Percentiles rank a stretch among this genome's conserved stretches.
Evolutionary conservation across 2,113 vertebrate species (phyloP).

Genomic region (Upupa epops): DNA sequence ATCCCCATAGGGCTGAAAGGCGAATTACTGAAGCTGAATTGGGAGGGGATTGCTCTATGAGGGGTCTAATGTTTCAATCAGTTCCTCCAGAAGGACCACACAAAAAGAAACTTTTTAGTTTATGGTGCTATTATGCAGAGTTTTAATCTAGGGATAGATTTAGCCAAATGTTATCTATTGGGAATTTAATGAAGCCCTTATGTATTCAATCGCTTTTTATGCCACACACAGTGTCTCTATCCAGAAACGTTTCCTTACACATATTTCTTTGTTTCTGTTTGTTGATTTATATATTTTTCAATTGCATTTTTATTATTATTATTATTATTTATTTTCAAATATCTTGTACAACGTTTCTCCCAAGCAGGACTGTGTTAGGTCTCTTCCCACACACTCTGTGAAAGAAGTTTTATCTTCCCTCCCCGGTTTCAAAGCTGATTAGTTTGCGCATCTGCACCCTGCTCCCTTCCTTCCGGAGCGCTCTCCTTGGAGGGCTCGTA

Average conservation of each 20-base stretch:
- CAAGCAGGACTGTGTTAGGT: neutral
- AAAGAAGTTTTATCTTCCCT: neutral
- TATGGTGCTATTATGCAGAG: constrained; percentile 67
- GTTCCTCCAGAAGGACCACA: constrained; percentile 77
- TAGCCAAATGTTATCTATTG: constrained; percentile 80
- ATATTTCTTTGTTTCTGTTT: constrained; percentile 66
- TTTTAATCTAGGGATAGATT: constrained; percentile 75
- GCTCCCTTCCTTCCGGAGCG: neutral
- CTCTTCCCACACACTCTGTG: neutral
- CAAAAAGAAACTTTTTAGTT: constrained; percentile 78
- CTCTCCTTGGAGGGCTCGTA: neutral
- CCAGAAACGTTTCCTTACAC: constrained; percentile 65
- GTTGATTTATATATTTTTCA: constrained; percentile 72
- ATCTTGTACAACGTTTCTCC: neutral
- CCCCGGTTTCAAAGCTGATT: neutral
- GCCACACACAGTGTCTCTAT: constrained; percentile 75
- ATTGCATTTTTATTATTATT: neutral
- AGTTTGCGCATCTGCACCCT: neutral
- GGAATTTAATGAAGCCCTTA: constrained; percentile 78
- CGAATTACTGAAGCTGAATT: constrained; percentile 55
- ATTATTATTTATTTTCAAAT: neutral
- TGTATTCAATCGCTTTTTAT: constrained; percentile 72
- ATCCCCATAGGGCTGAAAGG: constrained; percentile 58
- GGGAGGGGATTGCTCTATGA: constrained; percentile 59
- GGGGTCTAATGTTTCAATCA: constrained; percentile 75